These are phyloP conservation scores for Lutjanus argentimaculatus DNA, from an alignment of 2,797 vertebrate species.

Conservation along the genomic window DNA sequence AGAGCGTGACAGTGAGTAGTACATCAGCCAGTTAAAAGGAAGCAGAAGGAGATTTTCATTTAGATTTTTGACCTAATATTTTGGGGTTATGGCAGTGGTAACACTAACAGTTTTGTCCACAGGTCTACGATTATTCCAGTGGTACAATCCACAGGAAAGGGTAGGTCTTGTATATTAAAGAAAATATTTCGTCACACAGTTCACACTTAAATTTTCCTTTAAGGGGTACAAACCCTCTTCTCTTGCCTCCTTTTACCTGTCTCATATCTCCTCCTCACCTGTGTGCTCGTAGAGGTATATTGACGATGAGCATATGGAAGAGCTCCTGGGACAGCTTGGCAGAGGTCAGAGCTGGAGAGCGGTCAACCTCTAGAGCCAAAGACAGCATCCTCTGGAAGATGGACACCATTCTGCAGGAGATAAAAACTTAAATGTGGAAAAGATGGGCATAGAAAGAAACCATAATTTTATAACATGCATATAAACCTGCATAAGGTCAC, in stretches of 20 bases:
- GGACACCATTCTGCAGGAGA: constrained; percentile 82
- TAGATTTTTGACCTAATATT: too few relatives aligned
- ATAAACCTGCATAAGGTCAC: background rate
- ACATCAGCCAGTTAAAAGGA: too few relatives aligned
- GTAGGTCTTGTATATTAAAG: too few relatives aligned
- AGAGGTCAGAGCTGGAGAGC: constrained; percentile 89
- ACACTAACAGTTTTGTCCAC: too few relatives aligned
- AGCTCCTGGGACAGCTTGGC: constrained; percentile 91
- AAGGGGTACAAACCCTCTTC: background rate
- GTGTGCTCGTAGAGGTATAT: constrained; percentile 75
- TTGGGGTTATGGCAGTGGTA: too few relatives aligned
- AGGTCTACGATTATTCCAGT: too few relatives aligned
- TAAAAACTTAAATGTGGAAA: constrained; percentile 1
- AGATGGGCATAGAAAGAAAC: too few relatives aligned
- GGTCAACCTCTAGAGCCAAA: constrained; percentile 93
- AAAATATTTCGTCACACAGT: too few relatives aligned
- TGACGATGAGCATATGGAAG: constrained; percentile 86
- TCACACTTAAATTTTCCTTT: background rate
- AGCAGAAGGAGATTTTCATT: too few relatives aligned
- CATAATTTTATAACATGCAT: too few relatives aligned
- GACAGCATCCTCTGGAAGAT: constrained; percentile 93
- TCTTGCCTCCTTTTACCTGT: background rate
- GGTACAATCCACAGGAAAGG: too few relatives aligned
- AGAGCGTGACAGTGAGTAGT: too few relatives aligned
- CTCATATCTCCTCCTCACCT: constrained; percentile 65